These are phyloP conservation scores for Sterrhoptilus dennistouni DNA, from an alignment of 2,113 vertebrate genomes.

Conservation along the genomic window DNA sequence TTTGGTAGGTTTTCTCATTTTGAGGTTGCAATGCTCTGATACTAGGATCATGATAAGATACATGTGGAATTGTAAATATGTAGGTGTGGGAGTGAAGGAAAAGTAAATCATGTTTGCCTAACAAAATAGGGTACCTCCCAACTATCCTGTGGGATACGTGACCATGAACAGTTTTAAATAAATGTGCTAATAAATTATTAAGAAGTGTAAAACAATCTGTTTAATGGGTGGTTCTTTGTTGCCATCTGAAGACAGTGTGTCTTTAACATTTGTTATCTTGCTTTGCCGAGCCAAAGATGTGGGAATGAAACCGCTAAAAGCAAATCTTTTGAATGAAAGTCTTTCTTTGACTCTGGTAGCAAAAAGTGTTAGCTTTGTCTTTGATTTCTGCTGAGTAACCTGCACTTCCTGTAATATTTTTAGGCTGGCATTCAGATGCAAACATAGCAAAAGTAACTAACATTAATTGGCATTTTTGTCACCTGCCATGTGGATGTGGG, in stretches of 20 bases:
- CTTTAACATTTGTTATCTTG: neutral
- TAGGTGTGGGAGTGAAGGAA: neutral
- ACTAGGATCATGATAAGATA: neutral
- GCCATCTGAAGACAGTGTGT: neutral
- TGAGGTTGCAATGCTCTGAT: neutral
- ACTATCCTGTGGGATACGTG: neutral
- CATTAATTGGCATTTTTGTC: neutral
- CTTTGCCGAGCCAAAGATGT: neutral
- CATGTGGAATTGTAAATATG: neutral
- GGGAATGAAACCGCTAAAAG: neutral
- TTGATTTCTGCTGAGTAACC: neutral
- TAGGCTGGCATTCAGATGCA: neutral
- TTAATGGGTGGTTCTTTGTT: neutral
- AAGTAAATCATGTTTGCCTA: neutral
- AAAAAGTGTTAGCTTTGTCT: neutral
- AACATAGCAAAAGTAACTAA: neutral
- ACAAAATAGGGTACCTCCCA: neutral
- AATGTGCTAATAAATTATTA: neutral
- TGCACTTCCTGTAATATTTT: neutral
- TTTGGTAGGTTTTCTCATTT: neutral
- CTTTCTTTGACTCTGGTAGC: neutral
- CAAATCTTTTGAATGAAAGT: neutral
- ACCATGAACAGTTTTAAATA: neutral
- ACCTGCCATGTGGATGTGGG: neutral
- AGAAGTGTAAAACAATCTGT: neutral